Evolutionary conservation across 2,113 vertebrate species (phyloP).

Genomic region (Passer domesticus): DNA sequence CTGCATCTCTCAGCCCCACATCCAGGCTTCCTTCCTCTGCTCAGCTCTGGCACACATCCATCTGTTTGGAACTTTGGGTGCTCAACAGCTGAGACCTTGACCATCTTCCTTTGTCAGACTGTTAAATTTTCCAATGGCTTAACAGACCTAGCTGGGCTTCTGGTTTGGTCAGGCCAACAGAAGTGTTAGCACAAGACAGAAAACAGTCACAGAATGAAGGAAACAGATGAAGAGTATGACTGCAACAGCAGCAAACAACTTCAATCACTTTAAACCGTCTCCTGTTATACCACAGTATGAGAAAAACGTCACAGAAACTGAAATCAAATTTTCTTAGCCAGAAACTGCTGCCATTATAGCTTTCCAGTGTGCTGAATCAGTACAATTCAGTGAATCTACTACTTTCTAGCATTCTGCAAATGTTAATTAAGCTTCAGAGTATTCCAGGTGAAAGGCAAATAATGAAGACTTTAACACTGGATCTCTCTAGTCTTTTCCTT

Average conservation of each 20-base stretch:
- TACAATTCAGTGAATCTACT: background rate
- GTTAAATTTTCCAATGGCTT: background rate
- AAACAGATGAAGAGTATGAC: background rate
- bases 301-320: background rate
- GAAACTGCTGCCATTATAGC: background rate
- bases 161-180: background rate
- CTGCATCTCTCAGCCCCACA: background rate
- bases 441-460: background rate
- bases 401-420: background rate
- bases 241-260: background rate
- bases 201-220: background rate
- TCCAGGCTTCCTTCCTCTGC: background rate
- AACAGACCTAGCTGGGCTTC: background rate
- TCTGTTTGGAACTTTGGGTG: background rate
- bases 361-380: background rate
- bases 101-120: background rate
- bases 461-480: background rate
- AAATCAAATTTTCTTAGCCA: background rate
- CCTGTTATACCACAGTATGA: background rate
- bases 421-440: background rate
- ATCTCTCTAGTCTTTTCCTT: background rate
- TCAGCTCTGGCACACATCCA: background rate
- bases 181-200: background rate
- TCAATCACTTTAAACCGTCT: background rate
- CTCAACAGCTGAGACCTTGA: background rate